Base-by-base conservation (phyloP, 2,888 invertebrate species). In the Melolontha melolontha region DNA sequence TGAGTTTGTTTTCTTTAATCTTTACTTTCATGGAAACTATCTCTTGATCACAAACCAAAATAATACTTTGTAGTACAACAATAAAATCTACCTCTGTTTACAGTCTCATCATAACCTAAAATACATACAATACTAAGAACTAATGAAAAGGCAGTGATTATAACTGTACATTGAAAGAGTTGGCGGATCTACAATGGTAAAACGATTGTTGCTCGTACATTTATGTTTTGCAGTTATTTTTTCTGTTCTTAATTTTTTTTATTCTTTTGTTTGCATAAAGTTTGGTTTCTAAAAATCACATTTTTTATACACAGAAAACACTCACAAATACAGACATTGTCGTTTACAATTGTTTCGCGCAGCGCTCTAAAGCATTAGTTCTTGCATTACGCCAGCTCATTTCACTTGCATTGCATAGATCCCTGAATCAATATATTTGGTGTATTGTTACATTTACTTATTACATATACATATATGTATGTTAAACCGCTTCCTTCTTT, bases 361-460 rank as follows among this genome's bases (percentile, higher is more conserved):
- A 70, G 72, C 70, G 68, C 62, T 14, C 44, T 14, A 47, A 47
- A 49, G 44, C 59, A 29, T 34, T 62, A 34, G 59, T 47, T 34
- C 14, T 62, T 8, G 12, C 44, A 34, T 34, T 47, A 29, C 34
- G 59, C 59, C 66, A 68, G 69, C 71, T 70, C 73, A 72, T 73
- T 73, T 74, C 72, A 66, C 57, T 74, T 74, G 73, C 75, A 76
- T 75, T 73, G 74, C 72, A 75, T 74, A 82, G 79, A 79, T 83
- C 83, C 83, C 83, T 83, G 83, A 83, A 77, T 79, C 74, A 78
- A 79, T 76, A 80, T 82, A 78, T 83, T 83, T 83, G 83, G 83
- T 83, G 82, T 83, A 79, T 66, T 65, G 67, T 68, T 68, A 64
- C 67, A 42, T 63, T 39, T 63, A 64, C 10, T 52, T 52, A 17